phyloP scores from a whole-genome alignment of 2,113 vertebrate species.

The Callaeas wilsoni region DNA sequence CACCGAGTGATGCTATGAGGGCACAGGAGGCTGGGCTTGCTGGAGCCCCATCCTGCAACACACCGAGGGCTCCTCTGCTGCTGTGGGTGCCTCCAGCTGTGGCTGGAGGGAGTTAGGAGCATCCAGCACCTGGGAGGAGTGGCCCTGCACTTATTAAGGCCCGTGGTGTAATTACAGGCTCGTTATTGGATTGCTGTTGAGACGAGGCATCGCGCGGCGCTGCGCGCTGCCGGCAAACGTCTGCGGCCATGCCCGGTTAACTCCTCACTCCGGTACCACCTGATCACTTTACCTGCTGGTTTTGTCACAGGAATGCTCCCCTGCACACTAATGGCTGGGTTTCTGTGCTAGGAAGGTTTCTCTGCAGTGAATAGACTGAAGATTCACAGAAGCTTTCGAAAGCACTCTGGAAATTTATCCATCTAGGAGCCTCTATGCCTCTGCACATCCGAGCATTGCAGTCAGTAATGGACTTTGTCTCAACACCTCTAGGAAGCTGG shows the following conservation, averaged over 20 bases:
- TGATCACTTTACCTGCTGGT: background rate
- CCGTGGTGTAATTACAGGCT: background rate
- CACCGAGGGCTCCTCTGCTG: background rate
- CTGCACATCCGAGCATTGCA: background rate
- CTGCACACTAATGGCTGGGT: background rate
- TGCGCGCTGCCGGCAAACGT: background rate
- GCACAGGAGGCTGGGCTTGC: background rate
- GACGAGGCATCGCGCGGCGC: rapidly evolving
- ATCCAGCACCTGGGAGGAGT: background rate
- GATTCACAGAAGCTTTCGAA: background rate
- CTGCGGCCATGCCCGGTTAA: background rate
- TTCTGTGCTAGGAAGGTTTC: background rate
- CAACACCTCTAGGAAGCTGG: background rate
- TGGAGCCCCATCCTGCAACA: background rate
- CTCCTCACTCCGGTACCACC: background rate
- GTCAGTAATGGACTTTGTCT: background rate
- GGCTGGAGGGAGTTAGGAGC: background rate
- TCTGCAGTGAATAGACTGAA: background rate
- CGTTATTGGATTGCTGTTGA: background rate
- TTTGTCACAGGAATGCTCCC: background rate
- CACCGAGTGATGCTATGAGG: rapidly evolving
- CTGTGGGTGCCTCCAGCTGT: background rate
- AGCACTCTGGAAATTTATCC: background rate
- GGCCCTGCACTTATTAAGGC: background rate
- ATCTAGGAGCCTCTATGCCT: background rate